Evolutionary conservation across 2,888 invertebrate genomes (phyloP), one percentile per base, ranked within the genome.

Genomic region (Drosophila quinaria): DNA sequence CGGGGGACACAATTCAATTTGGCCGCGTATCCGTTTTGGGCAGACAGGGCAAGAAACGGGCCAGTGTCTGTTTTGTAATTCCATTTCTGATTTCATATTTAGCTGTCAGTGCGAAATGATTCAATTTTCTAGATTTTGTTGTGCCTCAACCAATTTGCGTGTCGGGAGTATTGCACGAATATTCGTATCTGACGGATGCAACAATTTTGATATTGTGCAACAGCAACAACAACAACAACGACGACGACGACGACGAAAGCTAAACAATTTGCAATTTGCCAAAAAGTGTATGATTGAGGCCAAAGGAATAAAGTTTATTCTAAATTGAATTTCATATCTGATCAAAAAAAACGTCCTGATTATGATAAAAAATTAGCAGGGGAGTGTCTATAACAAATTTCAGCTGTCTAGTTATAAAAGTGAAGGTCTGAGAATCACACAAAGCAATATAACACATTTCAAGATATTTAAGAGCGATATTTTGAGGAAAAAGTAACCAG

Each of bases 31-130:
- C 84, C 84, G 89, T 76, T 88, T 71, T 81, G 66, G 69, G 67
- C 56, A 44, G 17, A 42, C 11, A 2, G 22, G 29, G 39, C 22
- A 15, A 3, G 5, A 3, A 0, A 9, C 13, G 3, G n/a, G 17
- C 4, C 4, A 35, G 46, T 58, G 46, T 47, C 11, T 70, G 73
- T 78, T 88, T 82, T 86, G 74, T 88, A 82, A 87, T 84, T 87
- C 65, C 80, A 81, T 85, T 81, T 89, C 56, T 71, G 82, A 84
- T 79, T 84, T 85, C 89, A 87, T 87, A 84, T 87, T 84, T 81
- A 70, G 87, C 89, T 84, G 84, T 89, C 89, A 87, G 85, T 70
- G 73, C 71, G 78, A 86, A 89, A 89, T 84, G 84, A 83, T 88
- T 84, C 87, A 89, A 88, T 83, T 83, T 83, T 71, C 58, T 71